Conservation (phyloP, 1,140 invertebrate species). For the Philotrypesis tridentata region DNA sequence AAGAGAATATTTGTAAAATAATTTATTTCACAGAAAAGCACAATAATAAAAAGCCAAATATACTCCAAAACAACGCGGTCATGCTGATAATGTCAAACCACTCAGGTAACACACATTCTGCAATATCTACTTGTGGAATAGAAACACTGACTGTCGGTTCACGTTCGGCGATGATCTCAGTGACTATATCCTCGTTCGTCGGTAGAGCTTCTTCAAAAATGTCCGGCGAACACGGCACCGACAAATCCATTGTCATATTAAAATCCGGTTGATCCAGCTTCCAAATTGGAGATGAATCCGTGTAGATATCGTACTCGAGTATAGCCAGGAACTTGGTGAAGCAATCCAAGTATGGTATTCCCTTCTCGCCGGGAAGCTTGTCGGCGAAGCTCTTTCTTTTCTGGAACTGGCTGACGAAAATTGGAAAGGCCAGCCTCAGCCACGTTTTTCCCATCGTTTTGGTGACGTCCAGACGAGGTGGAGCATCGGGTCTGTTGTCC, state of each 20-base stretch:
- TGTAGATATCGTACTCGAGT: background rate
- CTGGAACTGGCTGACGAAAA: background rate
- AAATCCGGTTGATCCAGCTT: background rate
- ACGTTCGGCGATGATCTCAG: no score
- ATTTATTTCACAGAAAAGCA: no score
- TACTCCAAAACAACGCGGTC: no score
- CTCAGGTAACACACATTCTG: no score
- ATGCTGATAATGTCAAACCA: no score
- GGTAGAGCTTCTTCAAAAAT: no score
- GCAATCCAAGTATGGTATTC: background rate
- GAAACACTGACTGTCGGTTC: no score
- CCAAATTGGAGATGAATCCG: background rate
- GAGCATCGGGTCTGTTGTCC: background rate
- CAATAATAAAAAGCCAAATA: no score
- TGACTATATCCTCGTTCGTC: no score
- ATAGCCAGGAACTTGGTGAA: background rate
- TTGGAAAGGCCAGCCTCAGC: background rate
- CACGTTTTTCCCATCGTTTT: background rate
- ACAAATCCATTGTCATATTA: background rate
- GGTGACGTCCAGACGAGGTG: background rate
- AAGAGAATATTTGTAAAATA: no score
- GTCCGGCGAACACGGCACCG: no score
- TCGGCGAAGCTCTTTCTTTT: background rate
- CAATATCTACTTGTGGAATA: no score
- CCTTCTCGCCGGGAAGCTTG: background rate